Conservation (phyloP, 2,888 invertebrate species). For the Encarsia formosa region DNA sequence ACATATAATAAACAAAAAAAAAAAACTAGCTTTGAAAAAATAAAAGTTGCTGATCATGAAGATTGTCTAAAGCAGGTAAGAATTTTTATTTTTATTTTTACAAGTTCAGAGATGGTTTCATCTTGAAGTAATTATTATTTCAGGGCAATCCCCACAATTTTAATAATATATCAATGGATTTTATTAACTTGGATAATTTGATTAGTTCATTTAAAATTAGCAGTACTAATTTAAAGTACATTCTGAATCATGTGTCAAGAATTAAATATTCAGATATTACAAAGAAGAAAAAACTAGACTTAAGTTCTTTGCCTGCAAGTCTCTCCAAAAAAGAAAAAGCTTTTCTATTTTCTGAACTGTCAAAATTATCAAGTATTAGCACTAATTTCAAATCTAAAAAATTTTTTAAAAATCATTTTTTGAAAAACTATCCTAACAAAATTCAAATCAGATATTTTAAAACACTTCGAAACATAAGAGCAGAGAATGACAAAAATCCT, state of each 20-base stretch:
- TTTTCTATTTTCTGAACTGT: conserved; percentile 29
- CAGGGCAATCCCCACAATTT: conserved; percentile 41
- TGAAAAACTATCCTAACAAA: conserved; percentile 17
- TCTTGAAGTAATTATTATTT: conserved; percentile 13
- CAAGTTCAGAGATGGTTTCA: neutral
- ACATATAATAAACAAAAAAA: conserved; percentile 36
- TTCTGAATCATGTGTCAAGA: conserved; percentile 33
- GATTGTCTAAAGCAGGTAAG: conserved; percentile 40
- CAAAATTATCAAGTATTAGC: conserved; percentile 29
- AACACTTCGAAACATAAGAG: conserved; percentile 68
- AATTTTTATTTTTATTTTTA: neutral
- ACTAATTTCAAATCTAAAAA: conserved; percentile 30
- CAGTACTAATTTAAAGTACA: conserved; percentile 31
- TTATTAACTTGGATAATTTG: conserved; percentile 33
- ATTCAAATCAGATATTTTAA: conserved; percentile 72
- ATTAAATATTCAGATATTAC: conserved; percentile 30
- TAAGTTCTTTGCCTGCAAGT: conserved; percentile 41
- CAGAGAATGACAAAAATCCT: conserved; percentile 70
- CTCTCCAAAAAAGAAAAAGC: conserved; percentile 45
- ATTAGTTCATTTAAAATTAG: conserved; percentile 31
- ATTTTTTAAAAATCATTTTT: conserved; percentile 29
- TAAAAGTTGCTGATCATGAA: conserved; percentile 35
- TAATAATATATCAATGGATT: conserved; percentile 34
- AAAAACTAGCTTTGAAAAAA: conserved; percentile 27
- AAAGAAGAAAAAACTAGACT: conserved; percentile 39